A percentile compares a stretch with the other conserved stretches of the same genome.
Conservation (phyloP, 2,797 vertebrate genomes). For the Coregonus sp. region DNA sequence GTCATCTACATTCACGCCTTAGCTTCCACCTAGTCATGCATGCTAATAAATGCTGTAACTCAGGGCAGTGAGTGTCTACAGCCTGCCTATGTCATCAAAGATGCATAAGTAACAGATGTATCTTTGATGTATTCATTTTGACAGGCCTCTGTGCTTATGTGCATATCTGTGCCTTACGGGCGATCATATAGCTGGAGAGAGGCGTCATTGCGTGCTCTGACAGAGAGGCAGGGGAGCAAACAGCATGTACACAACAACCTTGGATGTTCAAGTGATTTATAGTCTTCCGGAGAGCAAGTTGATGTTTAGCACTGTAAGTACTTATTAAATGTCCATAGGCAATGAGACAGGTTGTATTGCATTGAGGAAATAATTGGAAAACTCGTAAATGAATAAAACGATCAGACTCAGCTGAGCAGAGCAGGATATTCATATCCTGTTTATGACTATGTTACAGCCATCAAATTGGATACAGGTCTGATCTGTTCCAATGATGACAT, state of each 20-base stretch:
- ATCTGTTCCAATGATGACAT: neutral
- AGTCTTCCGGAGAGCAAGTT: neutral
- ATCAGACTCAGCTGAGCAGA: neutral
- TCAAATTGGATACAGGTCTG: neutral
- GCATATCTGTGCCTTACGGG: neutral
- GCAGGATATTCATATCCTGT: neutral
- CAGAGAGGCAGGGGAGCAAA: neutral
- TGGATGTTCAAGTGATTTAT: slow-evolving; percentile 17
- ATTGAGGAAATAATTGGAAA: neutral
- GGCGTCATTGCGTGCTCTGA: slow-evolving; percentile 1
- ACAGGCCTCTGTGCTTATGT: neutral
- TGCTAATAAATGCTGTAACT: slow-evolving; percentile 45
- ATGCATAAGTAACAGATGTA: slow-evolving; percentile 71
- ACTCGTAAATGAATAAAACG: neutral
- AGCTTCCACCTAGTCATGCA: slow-evolving; percentile 45
- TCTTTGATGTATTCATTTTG: slow-evolving; percentile 63
- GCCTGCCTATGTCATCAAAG: slow-evolving; percentile 66
- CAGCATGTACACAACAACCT: slow-evolving; percentile 10
- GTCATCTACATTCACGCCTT: slow-evolving; percentile 13
- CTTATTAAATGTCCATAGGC: neutral
- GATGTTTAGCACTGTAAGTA: neutral
- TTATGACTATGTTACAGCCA: neutral
- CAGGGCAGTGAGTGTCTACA: slow-evolving; percentile 42
- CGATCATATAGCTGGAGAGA: neutral
- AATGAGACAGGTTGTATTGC: neutral